Base-by-base conservation (phyloP, 2,797 vertebrate genomes). In the Leucoraja ocellata region DNA sequence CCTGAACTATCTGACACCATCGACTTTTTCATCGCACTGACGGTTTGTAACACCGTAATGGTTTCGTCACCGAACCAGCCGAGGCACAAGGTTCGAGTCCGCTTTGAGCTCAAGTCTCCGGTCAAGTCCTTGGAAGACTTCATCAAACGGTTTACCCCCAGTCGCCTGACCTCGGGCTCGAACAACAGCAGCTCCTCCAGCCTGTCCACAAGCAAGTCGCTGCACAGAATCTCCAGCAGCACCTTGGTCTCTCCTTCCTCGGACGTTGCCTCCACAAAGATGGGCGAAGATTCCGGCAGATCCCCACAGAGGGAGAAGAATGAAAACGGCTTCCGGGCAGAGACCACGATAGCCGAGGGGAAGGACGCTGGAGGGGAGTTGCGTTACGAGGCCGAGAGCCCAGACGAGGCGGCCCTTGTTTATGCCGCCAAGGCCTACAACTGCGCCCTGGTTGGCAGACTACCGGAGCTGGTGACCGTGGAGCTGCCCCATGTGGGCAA, bases 61-160 rank as follows among this genome's bases (percentile, higher is more conserved):
- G 98, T 99, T 94, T 98, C 98, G 0, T 98, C 98, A 23, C 98
- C 98, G 0, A 97, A 98, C 95, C 98, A 99, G 95, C 98, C 99
- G 0, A 95, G 98, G 1, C 98, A 99, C 92, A 99, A 99, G 99
- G 98, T 99, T 93, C 97, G 98, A 78, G 96, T 97, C 95, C 96
- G 97, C 93, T 97, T 97, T 58, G 98, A 98, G 95, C 94, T 98
- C 39, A 99, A 98, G 95, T 99, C 98, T 8, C 98, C 98, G 0
- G 99, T 99, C 61, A 99, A 99, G 96, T 99, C 98, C 21, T 98
- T 99, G 1, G 98, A 99, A 95, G 98, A 98, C 93, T 99, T 99
- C 94, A 99, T 99, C 93, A 97, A 98, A 39, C 97, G 97, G 94
- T 98, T 99, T 96, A 98, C 98, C 0, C 98, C 99, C 0, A 99